Percentiles rank a stretch among this genome's conserved stretches.
Conservation (phyloP, 1,140 invertebrate species). For the Drosophila sechellia region DNA sequence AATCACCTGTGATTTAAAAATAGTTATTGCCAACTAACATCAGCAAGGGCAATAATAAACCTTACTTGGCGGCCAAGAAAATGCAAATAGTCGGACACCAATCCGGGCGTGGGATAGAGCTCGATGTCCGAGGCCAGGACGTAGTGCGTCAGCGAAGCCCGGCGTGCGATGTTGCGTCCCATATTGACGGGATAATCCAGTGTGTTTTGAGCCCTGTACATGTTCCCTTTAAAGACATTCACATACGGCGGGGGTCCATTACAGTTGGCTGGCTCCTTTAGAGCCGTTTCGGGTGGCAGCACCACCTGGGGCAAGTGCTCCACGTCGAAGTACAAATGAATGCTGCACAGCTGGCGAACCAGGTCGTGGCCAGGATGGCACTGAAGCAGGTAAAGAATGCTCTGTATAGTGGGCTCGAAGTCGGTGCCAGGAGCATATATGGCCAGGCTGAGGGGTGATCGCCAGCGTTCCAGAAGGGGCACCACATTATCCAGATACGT, state of each 20-base stretch:
- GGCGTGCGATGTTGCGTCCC: conserved; percentile 92
- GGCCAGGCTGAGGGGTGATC: conserved; percentile 89
- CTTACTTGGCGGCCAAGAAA: conserved; percentile 4
- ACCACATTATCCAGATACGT: conserved; percentile 95
- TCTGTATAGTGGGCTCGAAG: conserved; percentile 87
- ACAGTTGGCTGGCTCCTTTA: conserved; percentile 88
- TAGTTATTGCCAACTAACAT: too few species aligned
- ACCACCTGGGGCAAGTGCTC: conserved; percentile 91
- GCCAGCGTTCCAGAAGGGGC: conserved; percentile 90
- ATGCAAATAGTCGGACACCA: conserved; percentile 85
- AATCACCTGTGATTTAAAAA: conserved; percentile 82
- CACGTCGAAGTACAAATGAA: conserved; percentile 93
- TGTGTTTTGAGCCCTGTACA: conserved; percentile 91
- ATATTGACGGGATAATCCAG: conserved; percentile 94
- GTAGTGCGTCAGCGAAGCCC: conserved; percentile 91
- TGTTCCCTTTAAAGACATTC: conserved; percentile 86
- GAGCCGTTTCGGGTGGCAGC: conserved; percentile 86
- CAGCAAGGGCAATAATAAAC: background rate
- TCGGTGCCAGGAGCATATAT: conserved; percentile 90
- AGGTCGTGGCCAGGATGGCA: conserved; percentile 87
- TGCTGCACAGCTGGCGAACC: conserved; percentile 90
- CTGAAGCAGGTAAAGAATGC: conserved; percentile 88
- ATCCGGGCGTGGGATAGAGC: conserved; percentile 91
- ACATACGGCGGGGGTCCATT: conserved; percentile 87
- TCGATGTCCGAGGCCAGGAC: conserved; percentile 94